These are phyloP conservation scores for Sitophilus oryzae DNA, from an alignment of 1,140 invertebrate genomes.

Conservation along the genomic window DNA sequence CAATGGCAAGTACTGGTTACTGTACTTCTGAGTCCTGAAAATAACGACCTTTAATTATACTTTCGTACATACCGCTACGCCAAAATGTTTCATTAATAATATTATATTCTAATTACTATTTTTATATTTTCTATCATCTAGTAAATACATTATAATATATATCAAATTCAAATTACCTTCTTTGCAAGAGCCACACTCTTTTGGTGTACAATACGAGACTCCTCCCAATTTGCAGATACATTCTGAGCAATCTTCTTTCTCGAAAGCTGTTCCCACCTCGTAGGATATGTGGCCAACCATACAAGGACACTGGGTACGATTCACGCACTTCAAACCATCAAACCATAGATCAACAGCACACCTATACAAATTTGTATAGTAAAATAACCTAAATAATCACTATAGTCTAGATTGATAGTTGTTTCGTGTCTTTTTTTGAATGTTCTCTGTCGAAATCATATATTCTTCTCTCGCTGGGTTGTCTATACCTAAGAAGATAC, in stretches of 20 bases:
- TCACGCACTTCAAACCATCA: conserved; percentile 67
- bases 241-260: conserved; percentile 64
- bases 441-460: no score
- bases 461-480: no score
- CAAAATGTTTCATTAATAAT: no score
- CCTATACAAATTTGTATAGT: conserved; percentile 5
- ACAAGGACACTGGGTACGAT: conserved; percentile 67
- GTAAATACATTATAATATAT: background rate
- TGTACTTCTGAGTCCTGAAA: conserved; percentile 48
- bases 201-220: conserved; percentile 57
- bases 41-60: no score
- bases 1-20: conserved; percentile 61
- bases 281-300: conserved; percentile 60
- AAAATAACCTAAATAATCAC: background rate
- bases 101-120: background rate
- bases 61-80: no score
- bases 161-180: conserved; percentile 38
- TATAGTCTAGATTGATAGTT: background rate
- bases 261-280: conserved; percentile 60
- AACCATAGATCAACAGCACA: conserved; percentile 49
- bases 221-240: conserved; percentile 74
- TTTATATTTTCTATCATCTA: background rate
- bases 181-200: conserved; percentile 59
- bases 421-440: background rate
- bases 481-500: no score